These are phyloP conservation scores for Cygnus buccinator DNA, from an alignment of 2,113 vertebrate species.

Conservation along the genomic window DNA sequence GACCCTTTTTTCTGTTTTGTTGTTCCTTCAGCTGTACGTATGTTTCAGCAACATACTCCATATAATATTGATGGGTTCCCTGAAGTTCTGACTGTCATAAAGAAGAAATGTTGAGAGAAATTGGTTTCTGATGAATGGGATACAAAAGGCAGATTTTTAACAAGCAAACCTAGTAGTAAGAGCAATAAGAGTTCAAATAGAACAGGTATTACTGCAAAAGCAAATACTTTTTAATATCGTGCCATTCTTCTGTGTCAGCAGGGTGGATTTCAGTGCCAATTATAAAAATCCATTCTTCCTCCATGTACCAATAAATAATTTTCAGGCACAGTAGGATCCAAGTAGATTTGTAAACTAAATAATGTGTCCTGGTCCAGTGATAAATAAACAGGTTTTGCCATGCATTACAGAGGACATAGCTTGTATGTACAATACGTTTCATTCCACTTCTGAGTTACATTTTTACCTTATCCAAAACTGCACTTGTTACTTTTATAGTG, in stretches of 20 bases:
- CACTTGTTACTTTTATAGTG: neutral
- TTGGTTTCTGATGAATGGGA: neutral
- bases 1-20: neutral
- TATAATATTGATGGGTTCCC: neutral
- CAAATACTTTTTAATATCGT: neutral
- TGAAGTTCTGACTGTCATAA: neutral
- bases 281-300: neutral
- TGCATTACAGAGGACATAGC: neutral
- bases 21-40: fast-evolving
- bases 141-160: neutral
- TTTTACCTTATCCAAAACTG: neutral
- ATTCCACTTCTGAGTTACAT: neutral
- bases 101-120: neutral
- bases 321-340: neutral
- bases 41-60: neutral
- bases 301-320: neutral
- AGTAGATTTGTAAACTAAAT: neutral
- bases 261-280: neutral
- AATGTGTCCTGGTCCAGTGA: neutral
- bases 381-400: neutral
- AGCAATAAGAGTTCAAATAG: neutral
- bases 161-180: neutral
- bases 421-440: neutral
- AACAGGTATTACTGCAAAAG: neutral
- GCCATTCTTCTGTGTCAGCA: neutral